phyloP scores from a whole-genome alignment of 2,797 vertebrate species.

The Poecilia wingei region DNA sequence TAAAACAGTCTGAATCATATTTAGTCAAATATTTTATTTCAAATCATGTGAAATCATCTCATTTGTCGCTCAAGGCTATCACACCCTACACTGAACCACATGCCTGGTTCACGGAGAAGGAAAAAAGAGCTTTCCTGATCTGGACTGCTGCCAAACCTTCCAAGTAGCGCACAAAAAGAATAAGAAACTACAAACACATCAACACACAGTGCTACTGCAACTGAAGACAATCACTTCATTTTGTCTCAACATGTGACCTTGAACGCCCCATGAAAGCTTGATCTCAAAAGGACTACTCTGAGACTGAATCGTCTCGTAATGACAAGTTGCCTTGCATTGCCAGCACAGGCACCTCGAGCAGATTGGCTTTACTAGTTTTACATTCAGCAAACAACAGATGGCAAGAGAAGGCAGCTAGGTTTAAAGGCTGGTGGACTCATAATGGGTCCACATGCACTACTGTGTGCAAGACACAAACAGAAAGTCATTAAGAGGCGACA shows the following conservation, averaged over 20 bases:
- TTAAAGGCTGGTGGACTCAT: slow-evolving; percentile 35
- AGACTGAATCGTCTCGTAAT: slow-evolving; percentile 45
- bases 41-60: background rate
- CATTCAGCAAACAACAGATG: slow-evolving; percentile 7
- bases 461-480: slow-evolving; percentile 35
- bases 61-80: background rate
- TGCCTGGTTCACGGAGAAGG: background rate
- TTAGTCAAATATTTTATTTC: background rate
- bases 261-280: slow-evolving; percentile 33
- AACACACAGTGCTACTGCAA: background rate
- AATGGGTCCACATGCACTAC: slow-evolving; percentile 7
- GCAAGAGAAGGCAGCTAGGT: slow-evolving; percentile 33
- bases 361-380: slow-evolving; percentile 37
- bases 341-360: slow-evolving; percentile 16
- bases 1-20: background rate
- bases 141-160: background rate
- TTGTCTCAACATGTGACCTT: background rate
- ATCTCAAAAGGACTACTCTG: slow-evolving; percentile 26
- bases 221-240: background rate
- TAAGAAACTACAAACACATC: background rate
- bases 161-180: background rate
- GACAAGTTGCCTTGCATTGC: slow-evolving; percentile 35
- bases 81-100: background rate
- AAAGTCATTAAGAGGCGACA: slow-evolving; percentile 18
- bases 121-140: background rate